Conservation (phyloP, 2,113 vertebrate species). For the Dasypus novemcinctus region DNA sequence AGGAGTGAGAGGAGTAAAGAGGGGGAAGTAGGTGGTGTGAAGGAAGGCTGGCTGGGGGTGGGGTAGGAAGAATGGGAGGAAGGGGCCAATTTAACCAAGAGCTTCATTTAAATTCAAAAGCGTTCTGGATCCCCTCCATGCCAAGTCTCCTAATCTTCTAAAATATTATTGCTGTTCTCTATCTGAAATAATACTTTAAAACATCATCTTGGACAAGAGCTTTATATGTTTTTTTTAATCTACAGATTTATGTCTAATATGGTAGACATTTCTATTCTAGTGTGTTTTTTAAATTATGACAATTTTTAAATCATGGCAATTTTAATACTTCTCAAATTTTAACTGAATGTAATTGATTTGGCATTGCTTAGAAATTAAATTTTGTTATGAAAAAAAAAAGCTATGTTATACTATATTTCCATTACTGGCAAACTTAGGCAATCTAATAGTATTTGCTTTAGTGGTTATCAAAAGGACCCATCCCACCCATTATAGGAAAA, state of each 20-base stretch:
- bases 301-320: background rate
- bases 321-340: constrained; percentile 15
- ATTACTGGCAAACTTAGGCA: background rate
- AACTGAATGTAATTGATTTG: constrained; percentile 2
- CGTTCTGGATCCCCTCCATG: background rate
- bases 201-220: background rate
- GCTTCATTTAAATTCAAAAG: background rate
- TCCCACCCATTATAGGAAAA: background rate
- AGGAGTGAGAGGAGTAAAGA: background rate
- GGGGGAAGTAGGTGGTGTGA: background rate
- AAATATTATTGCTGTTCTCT: background rate
- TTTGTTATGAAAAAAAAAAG: background rate
- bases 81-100: background rate
- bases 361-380: constrained; percentile 1
- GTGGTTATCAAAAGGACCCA: background rate
- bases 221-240: background rate
- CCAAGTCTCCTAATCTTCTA: background rate
- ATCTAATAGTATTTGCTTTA: background rate
- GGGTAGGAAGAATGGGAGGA: background rate
- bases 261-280: background rate
- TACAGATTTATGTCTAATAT: background rate
- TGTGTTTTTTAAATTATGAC: background rate
- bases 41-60: background rate
- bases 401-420: background rate
- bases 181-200: background rate